Evolutionary conservation across 2,888 invertebrate genomes (phyloP).

Genomic region (Neocrepidodera transversa): DNA sequence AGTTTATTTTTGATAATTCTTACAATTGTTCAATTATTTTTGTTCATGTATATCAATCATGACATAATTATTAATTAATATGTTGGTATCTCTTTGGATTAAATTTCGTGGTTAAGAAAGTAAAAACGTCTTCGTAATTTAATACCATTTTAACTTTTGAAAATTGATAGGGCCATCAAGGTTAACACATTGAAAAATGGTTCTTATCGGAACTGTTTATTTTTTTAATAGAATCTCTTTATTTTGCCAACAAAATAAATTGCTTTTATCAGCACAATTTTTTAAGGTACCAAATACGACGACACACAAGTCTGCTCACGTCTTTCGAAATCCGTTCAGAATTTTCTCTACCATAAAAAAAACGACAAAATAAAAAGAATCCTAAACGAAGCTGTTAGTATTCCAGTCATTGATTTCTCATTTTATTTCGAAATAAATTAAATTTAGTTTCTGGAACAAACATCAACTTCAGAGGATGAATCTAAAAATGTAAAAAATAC

Average conservation of each 20-base stretch:
- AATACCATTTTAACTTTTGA: slow-evolving; percentile 12
- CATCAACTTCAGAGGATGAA: too few relatives aligned
- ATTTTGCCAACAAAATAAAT: too few relatives aligned
- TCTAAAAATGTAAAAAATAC: too few relatives aligned
- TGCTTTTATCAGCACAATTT: too few relatives aligned
- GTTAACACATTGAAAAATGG: background rate
- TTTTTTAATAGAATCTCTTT: too few relatives aligned
- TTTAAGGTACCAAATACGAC: too few relatives aligned
- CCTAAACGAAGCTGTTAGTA: background rate
- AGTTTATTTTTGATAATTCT: too few relatives aligned
- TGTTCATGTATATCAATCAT: too few relatives aligned
- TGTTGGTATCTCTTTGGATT: background rate
- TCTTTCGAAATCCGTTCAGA: slow-evolving; percentile 9
- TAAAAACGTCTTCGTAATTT: slow-evolving; percentile 5
- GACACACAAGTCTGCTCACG: slow-evolving; percentile 19
- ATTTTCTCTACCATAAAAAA: background rate
- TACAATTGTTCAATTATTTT: too few relatives aligned
- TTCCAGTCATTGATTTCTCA: slow-evolving; percentile 29
- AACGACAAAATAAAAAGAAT: slow-evolving; percentile 7
- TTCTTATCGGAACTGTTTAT: background rate
- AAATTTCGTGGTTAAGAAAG: slow-evolving; percentile 3
- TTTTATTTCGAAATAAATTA: slow-evolving; percentile 11
- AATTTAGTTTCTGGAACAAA: background rate
- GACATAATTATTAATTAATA: background rate
- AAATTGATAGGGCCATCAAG: slow-evolving; percentile 15